These are phyloP conservation scores for Paramormyrops hopkinsi DNA, from an alignment of 2,797 vertebrate genomes.

Conservation along the genomic window DNA sequence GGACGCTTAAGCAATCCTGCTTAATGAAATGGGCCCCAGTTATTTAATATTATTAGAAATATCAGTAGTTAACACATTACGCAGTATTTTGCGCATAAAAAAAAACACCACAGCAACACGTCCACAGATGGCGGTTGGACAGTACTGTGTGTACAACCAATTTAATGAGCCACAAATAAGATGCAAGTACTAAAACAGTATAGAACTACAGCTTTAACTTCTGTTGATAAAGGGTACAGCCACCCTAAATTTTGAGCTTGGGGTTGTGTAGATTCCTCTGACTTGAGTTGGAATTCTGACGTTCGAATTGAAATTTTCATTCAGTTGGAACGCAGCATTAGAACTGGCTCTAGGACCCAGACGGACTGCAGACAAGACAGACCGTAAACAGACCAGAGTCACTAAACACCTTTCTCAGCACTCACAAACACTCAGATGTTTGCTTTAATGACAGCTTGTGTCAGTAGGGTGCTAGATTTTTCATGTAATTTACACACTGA, in stretches of 20 bases:
- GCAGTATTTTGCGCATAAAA: background rate
- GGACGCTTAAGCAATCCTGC: background rate
- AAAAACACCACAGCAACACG: too few relatives aligned
- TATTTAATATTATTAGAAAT: background rate
- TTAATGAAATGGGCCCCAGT: background rate
- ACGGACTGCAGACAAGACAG: background rate
- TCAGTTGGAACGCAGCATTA: background rate
- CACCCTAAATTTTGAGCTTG: background rate
- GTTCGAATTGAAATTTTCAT: background rate
- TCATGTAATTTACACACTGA: background rate
- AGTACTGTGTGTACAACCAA: too few relatives aligned
- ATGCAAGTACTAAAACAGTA: background rate
- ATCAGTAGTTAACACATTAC: background rate
- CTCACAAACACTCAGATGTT: background rate
- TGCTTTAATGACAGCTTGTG: background rate
- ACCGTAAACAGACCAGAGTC: background rate
- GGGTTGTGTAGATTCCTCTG: background rate
- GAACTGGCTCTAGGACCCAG: slow-evolving; percentile 38
- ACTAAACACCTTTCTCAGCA: background rate
- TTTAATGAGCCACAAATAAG: background rate
- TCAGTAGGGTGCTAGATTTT: background rate
- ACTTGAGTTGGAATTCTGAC: background rate
- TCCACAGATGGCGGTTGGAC: too few relatives aligned
- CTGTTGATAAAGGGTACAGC: background rate
- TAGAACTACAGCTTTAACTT: background rate